A percentile compares a stretch with the other conserved stretches of the same genome.
Evolutionary conservation across 2,113 vertebrate genomes (phyloP).

Genomic region (Sakesphorus luctuosus): DNA sequence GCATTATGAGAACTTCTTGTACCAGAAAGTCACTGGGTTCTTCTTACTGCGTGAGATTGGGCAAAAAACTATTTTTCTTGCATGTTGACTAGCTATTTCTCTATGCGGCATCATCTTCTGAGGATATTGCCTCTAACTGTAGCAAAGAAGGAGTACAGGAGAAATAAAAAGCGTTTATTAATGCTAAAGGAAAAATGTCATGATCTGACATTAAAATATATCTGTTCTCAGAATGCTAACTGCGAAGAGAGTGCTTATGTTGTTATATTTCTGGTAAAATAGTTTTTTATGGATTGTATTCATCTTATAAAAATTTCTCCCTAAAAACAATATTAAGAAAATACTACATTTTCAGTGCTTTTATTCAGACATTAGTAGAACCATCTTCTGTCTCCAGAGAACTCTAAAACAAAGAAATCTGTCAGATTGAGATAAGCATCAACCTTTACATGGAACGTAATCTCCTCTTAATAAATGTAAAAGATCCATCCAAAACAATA

Average conservation of each 20-base stretch:
- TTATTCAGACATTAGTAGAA: slow-evolving; percentile 10
- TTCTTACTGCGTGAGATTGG: neutral
- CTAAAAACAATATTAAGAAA: neutral
- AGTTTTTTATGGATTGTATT: neutral
- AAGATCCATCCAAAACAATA: slow-evolving; percentile 46
- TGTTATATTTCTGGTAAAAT: neutral
- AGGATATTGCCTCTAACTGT: neutral
- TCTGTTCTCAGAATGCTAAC: neutral
- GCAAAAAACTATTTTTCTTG: neutral
- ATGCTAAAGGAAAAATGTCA: neutral
- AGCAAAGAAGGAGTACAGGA: neutral
- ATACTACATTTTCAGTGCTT: neutral
- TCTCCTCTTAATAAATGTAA: slow-evolving; percentile 33
- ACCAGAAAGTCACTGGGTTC: neutral
- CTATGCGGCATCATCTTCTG: neutral
- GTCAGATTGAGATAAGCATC: slow-evolving; percentile 9
- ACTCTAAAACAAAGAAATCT: slow-evolving; percentile 25
- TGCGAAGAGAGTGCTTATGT: neutral
- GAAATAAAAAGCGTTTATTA: neutral
- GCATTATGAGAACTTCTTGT: neutral
- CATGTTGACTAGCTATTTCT: neutral
- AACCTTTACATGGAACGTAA: neutral
- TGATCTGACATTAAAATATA: neutral
- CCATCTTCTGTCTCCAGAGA: neutral
- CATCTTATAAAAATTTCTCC: neutral